Base-by-base conservation (phyloP, 2,797 vertebrate species). In the Gambusia yucatana region DNA sequence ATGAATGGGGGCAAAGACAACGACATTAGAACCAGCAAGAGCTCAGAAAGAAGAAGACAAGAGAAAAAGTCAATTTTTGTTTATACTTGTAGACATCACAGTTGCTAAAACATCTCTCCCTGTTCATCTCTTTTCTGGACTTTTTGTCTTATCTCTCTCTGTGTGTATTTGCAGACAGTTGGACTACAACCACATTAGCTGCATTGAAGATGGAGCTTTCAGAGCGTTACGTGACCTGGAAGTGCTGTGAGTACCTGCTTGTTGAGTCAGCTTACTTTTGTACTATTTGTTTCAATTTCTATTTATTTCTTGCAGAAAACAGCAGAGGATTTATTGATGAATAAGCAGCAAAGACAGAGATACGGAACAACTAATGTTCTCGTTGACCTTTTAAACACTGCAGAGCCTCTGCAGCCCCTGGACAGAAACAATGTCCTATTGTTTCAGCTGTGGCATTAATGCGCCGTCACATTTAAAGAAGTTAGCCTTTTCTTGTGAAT, bases 131-230 rank as follows among this genome's bases (percentile, higher is more conserved):
- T 72, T 36, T 69, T 36, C 81, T 43, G 75, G 52, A 39, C 77
- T 48, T 57, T 16, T 72, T 70, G n/a, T 78, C 70, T 85, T 65
- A 44, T 80, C 80, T 55, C 20, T 9, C 3, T 75, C 8, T 75
- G 55, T 83, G 55, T 83, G 78, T 82, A 61, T 30, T 46, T 94
- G 95, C 96, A 99, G 98, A 95, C 98, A 99, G 92, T 94, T 99
- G 97, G 98, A 99, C 96, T 99, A 98, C 96, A 99, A 99, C 96
- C 98, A 99, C 94, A 99, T 99, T 96, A 98, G 96, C 96, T 99
- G 98, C 88, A 98, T 99, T 86, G 98, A 99, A 94, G 98, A 99
- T 84, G 98, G 98, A 92, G 97, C 98, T 0, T 99, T 99, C 85
- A 94, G 98, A 93, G 98, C 98, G 44, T 95, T 99, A 82, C 97